A percentile compares a stretch with the other conserved stretches of the same genome.
phyloP scores from a whole-genome alignment of 2,113 vertebrate genomes.

The Cephalopholis sonnerati region DNA sequence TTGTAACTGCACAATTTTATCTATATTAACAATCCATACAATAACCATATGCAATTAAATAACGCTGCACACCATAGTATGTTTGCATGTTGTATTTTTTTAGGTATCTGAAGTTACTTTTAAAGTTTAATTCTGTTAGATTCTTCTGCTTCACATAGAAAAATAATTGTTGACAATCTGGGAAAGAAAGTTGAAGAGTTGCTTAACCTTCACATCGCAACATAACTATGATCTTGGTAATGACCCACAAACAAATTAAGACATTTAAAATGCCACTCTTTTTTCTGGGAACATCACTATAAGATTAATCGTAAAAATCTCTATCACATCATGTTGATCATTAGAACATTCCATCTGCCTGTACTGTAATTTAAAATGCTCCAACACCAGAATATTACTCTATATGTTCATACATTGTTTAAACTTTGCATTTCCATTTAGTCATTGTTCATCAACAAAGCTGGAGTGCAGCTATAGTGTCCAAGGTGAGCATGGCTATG shows the following conservation, averaged over 20 bases:
- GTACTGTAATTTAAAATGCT: too few relatives aligned
- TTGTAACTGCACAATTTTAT: too few relatives aligned
- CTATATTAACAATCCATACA: too few relatives aligned
- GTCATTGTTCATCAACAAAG: conserved; percentile 70
- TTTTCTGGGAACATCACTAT: neutral
- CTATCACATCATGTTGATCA: neutral
- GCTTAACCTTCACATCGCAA: neutral
- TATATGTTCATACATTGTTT: neutral
- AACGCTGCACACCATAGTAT: too few relatives aligned
- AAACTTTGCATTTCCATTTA: conserved; percentile 30
- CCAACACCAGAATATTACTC: neutral
- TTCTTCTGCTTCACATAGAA: too few relatives aligned
- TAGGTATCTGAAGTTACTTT: too few relatives aligned
- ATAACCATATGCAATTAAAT: too few relatives aligned
- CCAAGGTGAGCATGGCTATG: conserved; percentile 34
- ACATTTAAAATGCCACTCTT: neutral
- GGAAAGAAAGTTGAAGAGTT: neutral
- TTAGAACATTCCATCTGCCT: neutral
- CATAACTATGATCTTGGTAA: neutral
- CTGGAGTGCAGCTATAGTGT: conserved; percentile 35
- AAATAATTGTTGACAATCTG: too few relatives aligned
- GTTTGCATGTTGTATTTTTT: too few relatives aligned
- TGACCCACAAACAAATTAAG: neutral
- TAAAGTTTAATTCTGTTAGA: too few relatives aligned
- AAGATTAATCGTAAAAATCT: neutral